Conservation (phyloP, 1,140 invertebrate species). For the Holcopasites calliopsidis region DNA sequence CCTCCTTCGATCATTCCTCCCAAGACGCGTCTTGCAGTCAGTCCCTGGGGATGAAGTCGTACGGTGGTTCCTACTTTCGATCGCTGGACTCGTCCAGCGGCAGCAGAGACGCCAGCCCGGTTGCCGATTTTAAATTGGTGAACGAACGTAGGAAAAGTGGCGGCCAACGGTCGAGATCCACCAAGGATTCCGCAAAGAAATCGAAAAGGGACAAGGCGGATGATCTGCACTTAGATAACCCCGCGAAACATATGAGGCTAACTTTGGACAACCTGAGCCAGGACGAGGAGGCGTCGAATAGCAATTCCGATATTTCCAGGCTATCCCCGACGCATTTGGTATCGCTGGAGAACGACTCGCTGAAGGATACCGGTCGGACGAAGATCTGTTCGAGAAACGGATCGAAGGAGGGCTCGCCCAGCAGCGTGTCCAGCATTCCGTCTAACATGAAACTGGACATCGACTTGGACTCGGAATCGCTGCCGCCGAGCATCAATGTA, state of each 20-base stretch:
- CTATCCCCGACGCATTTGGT: conserved; percentile 67
- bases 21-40: conserved; percentile 77
- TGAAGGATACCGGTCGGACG: conserved; percentile 55
- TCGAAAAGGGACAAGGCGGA: conserved; percentile 66
- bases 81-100: conserved; percentile 74
- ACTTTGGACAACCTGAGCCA: conserved; percentile 73
- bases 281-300: conserved; percentile 74
- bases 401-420: conserved; percentile 74
- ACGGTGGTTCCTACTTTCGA: conserved; percentile 70
- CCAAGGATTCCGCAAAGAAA: conserved; percentile 66
- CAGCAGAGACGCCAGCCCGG: conserved; percentile 74
- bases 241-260: conserved; percentile 69
- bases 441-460: conserved; percentile 73
- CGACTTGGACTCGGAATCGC: conserved; percentile 71
- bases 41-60: conserved; percentile 69
- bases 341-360: conserved; percentile 63
- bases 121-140: conserved; percentile 62
- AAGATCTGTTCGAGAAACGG: conserved; percentile 69
- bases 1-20: conserved; percentile 76
- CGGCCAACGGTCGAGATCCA: conserved; percentile 64
- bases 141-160: conserved; percentile 70
- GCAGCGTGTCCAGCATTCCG: conserved; percentile 68
- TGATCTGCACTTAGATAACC: conserved; percentile 48
- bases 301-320: conserved; percentile 72
- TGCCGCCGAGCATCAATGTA: conserved; percentile 64